phyloP scores from a whole-genome alignment of 1,140 invertebrate species.

The Marisa cornuarietis region DNA sequence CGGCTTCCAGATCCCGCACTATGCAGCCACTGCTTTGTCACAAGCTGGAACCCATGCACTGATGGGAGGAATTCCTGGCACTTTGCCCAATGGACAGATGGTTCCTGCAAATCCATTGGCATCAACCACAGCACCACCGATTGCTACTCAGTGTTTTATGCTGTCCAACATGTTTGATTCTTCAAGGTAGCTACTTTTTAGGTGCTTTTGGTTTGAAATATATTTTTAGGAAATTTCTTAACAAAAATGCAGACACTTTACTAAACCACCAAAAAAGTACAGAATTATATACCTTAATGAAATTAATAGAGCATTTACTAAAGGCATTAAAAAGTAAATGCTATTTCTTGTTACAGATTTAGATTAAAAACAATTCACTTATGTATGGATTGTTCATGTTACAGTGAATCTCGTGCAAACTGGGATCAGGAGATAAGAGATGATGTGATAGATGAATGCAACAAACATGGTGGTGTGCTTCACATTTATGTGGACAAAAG shows the following conservation, averaged over 20 bases:
- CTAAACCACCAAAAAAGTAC: too few species aligned
- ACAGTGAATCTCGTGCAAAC: conserved; percentile 66
- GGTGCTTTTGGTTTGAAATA: background rate
- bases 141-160: conserved; percentile 99
- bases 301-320: too few species aligned
- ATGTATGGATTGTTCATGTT: conserved; percentile 24
- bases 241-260: too few species aligned
- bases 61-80: conserved; percentile 15
- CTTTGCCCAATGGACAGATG: conserved; percentile 21
- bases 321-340: too few species aligned
- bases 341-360: background rate
- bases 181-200: conserved; percentile 65
- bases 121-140: conserved; percentile 76
- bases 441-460: conserved; percentile 98
- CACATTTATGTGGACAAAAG: conserved; percentile 98
- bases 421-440: conserved; percentile 96
- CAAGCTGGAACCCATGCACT: conserved; percentile 6
- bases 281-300: too few species aligned
- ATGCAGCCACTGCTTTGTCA: conserved; percentile 81
- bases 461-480: conserved; percentile 95
- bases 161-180: conserved; percentile 99
- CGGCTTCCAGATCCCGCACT: conserved; percentile 90
- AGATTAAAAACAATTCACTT: background rate
- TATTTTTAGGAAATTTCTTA: too few species aligned
- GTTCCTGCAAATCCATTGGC: conserved; percentile 23